Percentiles rank a stretch among this genome's conserved stretches.
These are phyloP conservation scores for Pristionchus japonicus DNA, from an alignment of 2,888 invertebrate species.

Conservation along the genomic window DNA sequence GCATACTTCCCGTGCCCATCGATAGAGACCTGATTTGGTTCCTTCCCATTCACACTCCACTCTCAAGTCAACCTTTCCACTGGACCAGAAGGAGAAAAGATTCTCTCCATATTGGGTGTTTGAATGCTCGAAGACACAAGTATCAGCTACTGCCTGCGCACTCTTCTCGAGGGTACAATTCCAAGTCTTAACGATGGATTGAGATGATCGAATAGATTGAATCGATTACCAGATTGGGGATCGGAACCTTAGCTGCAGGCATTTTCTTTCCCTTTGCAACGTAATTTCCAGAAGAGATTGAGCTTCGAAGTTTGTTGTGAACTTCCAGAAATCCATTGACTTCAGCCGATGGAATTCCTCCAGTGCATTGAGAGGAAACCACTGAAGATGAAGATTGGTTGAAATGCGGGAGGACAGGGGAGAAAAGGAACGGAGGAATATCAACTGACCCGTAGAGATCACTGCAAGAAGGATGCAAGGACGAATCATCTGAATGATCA, in stretches of 20 bases:
- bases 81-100: neutral
- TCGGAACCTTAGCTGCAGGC: neutral
- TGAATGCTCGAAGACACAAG: neutral
- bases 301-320: neutral
- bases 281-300: neutral
- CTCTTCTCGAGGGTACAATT: constrained; percentile 2
- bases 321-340: neutral
- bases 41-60: neutral
- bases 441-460: neutral
- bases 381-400: neutral
- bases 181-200: neutral
- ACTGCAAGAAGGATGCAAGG: neutral
- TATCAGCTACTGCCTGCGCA: neutral
- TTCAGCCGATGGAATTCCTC: neutral
- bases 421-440: neutral
- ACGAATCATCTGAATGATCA: neutral
- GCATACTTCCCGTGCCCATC: constrained; percentile 36
- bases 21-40: neutral
- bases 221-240: neutral
- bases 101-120: neutral
- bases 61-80: neutral
- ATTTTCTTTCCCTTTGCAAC: no score
- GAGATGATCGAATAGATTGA: neutral
- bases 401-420: neutral
- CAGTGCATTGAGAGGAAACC: neutral